A percentile compares a stretch with the other conserved stretches of the same genome.
These are phyloP conservation scores for Silurus lanzhouensis DNA, from an alignment of 2,797 vertebrate species.

Conservation along the genomic window DNA sequence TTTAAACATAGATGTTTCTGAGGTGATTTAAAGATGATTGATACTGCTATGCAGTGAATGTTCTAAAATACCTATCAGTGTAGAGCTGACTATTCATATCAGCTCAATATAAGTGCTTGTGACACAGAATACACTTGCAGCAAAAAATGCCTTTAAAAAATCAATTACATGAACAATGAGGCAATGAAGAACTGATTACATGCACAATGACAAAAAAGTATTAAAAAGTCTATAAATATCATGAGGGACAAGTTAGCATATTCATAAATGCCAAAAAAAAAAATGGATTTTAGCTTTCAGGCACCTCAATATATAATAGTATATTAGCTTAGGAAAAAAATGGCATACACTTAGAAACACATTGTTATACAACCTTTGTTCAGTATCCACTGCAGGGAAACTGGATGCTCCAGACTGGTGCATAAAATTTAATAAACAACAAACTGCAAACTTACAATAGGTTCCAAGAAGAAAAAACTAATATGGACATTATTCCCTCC, in stretches of 20 bases:
- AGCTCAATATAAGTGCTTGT: neutral
- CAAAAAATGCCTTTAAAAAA: neutral
- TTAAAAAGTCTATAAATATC: neutral
- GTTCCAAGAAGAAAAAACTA: neutral
- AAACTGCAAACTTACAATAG: conserved; percentile 1
- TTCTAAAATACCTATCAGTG: conserved; percentile 28
- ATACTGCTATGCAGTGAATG: neutral
- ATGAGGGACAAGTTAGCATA: neutral
- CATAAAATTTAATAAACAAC: neutral
- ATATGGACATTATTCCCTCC: neutral
- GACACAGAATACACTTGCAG: neutral
- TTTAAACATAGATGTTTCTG: neutral
- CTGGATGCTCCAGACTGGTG: neutral
- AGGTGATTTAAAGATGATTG: neutral
- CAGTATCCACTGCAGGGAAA: neutral
- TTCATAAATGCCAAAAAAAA: neutral
- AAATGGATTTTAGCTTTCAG: neutral
- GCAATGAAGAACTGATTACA: neutral
- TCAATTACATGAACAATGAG: neutral
- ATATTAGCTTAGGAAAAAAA: neutral
- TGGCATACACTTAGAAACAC: neutral
- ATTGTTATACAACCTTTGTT: neutral
- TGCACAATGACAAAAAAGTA: neutral
- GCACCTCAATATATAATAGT: neutral
- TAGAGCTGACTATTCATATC: neutral